Evolutionary conservation across 2,113 vertebrate species (phyloP).

Genomic region (Gymnobelideus leadbeateri): DNA sequence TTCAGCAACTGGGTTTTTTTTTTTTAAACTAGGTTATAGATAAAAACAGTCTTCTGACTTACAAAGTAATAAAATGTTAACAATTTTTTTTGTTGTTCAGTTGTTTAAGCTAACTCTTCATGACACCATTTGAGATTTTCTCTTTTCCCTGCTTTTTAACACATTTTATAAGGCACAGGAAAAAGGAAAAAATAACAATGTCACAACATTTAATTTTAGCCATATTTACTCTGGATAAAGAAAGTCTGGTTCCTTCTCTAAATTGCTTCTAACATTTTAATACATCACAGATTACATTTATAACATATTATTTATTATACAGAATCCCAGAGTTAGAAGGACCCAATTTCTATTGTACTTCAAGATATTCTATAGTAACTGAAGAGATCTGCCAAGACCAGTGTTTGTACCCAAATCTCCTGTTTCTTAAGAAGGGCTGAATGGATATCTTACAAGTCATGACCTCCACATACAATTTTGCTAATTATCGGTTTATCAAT

Average conservation of each 20-base stretch:
- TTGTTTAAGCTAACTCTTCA: not conserved
- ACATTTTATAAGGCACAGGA: not conserved
- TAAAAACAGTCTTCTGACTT: not conserved
- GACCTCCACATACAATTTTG: not conserved
- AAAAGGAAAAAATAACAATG: not conserved
- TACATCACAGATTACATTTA: not conserved
- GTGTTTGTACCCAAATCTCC: not conserved
- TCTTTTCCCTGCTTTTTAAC: not conserved
- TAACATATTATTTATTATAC: not conserved
- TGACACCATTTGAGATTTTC: not conserved
- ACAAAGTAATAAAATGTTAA: not conserved
- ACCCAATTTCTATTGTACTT: not conserved
- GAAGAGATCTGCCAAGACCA: not conserved
- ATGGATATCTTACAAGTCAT: slow-evolving; percentile 11
- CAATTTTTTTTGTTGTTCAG: not conserved
- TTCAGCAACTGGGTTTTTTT: not conserved
- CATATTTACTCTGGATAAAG: not conserved
- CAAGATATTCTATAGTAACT: not conserved
- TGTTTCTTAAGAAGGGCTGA: not conserved
- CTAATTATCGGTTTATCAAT: not conserved
- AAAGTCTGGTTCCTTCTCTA: not conserved
- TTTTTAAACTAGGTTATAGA: not conserved
- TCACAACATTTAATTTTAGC: not conserved
- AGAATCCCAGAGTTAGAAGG: not conserved
- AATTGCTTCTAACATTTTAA: not conserved